Evolutionary conservation across 2,797 vertebrate species (phyloP).

Genomic region (Epinephelus awoara): DNA sequence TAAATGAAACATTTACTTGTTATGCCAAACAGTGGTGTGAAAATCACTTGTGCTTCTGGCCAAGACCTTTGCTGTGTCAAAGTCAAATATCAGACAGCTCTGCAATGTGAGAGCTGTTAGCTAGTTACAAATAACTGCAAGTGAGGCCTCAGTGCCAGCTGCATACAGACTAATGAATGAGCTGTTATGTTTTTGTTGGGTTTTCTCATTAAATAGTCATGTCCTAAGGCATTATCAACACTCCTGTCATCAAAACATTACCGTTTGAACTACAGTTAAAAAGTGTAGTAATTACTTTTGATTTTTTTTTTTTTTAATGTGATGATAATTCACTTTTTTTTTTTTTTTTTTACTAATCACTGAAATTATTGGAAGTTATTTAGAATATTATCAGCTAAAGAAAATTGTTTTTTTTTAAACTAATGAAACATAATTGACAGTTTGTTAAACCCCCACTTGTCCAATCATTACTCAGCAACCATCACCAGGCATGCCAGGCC

Average conservation of each 20-base stretch:
- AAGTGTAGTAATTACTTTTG: neutral
- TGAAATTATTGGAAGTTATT: neutral
- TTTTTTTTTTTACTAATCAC: neutral
- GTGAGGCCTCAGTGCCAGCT: neutral
- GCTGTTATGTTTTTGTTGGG: neutral
- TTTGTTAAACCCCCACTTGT: neutral
- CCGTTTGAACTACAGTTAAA: neutral
- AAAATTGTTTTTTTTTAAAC: neutral
- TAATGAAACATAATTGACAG: neutral
- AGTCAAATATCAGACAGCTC: conserved; percentile 30
- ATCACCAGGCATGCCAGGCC: neutral
- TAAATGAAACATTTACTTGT: conserved; percentile 25
- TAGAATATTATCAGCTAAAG: neutral
- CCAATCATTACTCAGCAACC: neutral
- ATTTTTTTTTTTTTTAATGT: neutral
- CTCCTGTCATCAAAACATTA: neutral
- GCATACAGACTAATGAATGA: conserved; percentile 8
- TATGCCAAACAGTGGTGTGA: conserved; percentile 9
- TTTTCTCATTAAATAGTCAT: conserved; percentile 23
- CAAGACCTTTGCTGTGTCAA: conserved; percentile 15
- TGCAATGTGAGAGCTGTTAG: conserved; percentile 14
- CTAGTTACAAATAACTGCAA: conserved; percentile 14
- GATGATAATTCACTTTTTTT: neutral
- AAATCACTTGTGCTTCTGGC: conserved; percentile 25
- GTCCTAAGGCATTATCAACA: neutral